These are phyloP conservation scores for Cryptoprocta ferox DNA, from an alignment of 2,797 vertebrate species.

Conservation along the genomic window DNA sequence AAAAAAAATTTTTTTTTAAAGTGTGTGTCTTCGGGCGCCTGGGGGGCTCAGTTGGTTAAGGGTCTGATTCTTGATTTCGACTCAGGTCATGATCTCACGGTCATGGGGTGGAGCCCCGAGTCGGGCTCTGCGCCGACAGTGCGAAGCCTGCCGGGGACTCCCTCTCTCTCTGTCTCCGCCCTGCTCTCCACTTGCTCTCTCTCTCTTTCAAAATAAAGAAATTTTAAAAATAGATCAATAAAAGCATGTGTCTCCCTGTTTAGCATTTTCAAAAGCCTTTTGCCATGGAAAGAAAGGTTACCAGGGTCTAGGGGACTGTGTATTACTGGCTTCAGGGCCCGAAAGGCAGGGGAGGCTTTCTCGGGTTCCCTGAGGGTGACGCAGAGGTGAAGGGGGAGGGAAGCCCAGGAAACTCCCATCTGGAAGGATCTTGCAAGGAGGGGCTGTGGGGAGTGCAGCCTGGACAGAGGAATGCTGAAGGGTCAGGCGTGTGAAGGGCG, in stretches of 20 bases:
- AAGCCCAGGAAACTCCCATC: neutral
- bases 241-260: neutral
- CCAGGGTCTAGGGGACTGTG: neutral
- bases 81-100: too few relatives aligned
- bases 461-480: neutral
- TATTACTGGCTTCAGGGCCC: neutral
- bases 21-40: too few relatives aligned
- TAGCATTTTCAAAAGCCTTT: neutral
- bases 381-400: fast-evolving
- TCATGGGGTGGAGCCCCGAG: too few relatives aligned
- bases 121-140: too few relatives aligned
- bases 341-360: neutral
- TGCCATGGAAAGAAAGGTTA: neutral
- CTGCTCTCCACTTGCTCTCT: too few relatives aligned
- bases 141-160: too few relatives aligned
- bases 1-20: too few relatives aligned
- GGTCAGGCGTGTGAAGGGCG: neutral
- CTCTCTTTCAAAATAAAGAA: too few relatives aligned
- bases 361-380: neutral
- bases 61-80: too few relatives aligned
- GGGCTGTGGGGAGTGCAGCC: neutral
- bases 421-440: neutral
- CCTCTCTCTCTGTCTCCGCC: too few relatives aligned
- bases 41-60: too few relatives aligned
- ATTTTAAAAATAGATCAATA: too few relatives aligned